Base-by-base conservation (phyloP, 2,888 invertebrate species). In the Malacosoma neustria region DNA sequence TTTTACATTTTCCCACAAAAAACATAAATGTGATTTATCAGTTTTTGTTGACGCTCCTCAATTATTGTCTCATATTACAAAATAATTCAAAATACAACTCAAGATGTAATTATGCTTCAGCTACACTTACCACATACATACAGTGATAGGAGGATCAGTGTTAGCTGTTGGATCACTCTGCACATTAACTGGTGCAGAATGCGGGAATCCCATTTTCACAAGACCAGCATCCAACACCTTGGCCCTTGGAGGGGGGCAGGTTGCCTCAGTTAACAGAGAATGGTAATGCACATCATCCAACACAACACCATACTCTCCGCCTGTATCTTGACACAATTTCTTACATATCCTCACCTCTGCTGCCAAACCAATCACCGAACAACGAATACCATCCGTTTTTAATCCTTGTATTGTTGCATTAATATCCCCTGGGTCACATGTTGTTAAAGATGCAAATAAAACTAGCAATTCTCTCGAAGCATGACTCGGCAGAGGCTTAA, bases 141-240 rank as follows among this genome's bases (percentile, higher is more conserved):
- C 92, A 14, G 96, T 93, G 44, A 96, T 89, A 4, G 92, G 91
- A 34, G 91, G 89, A 52, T 90, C 91, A 46, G 84, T 87, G 34
- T 72, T 71, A 38, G 61, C 49, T 11, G 57, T 38, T 1, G 66
- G 55, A 45, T 74, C 76, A 0, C 65, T 45, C 41, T 88, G 71
- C 56, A 86, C 82, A 54, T 88, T 87, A 52, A 89, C 89, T 4
- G 88, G 88, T 45, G 89, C 87, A 39, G 88, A 85, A 82, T 96
- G 96, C 4, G 98, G 98, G 76, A 98, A 98, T 33, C 98, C 98
- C 97, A 98, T 98, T 88, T 96, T 95, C 29, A 97, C 94, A 2
- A 97, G 88, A 37, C 90, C 88, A 11, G 95, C 92, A 38, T 94
- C 92, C 11, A 93, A 88, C 0, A 76, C 66, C 11, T 70, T 81